These are phyloP conservation scores for Mechanitis messenoides DNA, from an alignment of 2,888 invertebrate genomes.

Conservation along the genomic window DNA sequence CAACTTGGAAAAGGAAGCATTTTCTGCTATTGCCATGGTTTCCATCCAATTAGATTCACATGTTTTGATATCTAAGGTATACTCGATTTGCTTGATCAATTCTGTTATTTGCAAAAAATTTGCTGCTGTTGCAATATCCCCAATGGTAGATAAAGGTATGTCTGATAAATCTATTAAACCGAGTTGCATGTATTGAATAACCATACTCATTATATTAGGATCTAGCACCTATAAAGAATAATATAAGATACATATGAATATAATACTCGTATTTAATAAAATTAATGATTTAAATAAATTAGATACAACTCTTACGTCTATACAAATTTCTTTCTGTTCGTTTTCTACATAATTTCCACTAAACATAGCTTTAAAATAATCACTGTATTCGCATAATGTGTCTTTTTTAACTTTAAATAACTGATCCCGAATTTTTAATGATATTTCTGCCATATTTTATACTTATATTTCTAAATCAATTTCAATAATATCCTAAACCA, in stretches of 20 bases:
- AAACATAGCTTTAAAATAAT: constrained; percentile 71
- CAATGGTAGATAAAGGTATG: constrained; percentile 41
- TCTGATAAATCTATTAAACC: constrained; percentile 57
- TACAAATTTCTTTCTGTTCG: constrained; percentile 49
- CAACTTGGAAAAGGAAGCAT: constrained; percentile 43
- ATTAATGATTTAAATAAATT: constrained; percentile 7
- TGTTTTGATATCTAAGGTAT: constrained; percentile 48
- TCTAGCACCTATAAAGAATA: constrained; percentile 52
- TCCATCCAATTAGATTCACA: constrained; percentile 51
- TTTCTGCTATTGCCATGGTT: constrained; percentile 55
- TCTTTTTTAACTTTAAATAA: constrained; percentile 51
- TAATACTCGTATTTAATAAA: neutral
- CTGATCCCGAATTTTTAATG: constrained; percentile 46
- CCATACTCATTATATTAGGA: constrained; percentile 53
- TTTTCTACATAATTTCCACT: constrained; percentile 64
- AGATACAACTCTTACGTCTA: constrained; percentile 50
- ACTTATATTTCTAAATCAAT: neutral
- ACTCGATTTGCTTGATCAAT: constrained; percentile 58
- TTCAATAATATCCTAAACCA: no score
- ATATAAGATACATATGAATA: constrained; percentile 14
- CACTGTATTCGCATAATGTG: constrained; percentile 56
- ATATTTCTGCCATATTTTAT: constrained; percentile 41
- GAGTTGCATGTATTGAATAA: constrained; percentile 55
- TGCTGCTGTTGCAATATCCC: constrained; percentile 53
- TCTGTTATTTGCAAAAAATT: constrained; percentile 63